Evolutionary conservation across 2,113 vertebrate genomes (phyloP).

Genomic region (Emydura subglobosa): DNA sequence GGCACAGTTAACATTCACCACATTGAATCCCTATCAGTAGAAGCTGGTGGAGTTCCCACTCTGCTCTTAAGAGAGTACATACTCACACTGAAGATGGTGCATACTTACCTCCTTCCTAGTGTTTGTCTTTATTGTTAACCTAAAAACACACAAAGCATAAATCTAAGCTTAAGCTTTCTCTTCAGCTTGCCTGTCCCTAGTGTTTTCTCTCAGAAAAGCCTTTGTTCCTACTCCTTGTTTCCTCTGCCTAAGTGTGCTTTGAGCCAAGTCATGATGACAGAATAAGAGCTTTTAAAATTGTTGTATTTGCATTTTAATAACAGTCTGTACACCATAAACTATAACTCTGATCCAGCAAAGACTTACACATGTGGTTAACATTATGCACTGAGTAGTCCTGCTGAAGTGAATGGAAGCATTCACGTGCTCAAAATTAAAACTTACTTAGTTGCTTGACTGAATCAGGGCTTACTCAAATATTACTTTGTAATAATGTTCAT

Average conservation of each 20-base stretch:
- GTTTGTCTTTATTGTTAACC: neutral
- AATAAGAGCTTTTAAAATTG: neutral
- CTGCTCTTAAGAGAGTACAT: neutral
- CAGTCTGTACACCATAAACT: neutral
- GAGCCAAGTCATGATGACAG: neutral
- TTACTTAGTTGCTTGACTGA: neutral
- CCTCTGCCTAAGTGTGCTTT: neutral
- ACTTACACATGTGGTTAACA: neutral
- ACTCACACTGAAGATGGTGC: fast-evolving
- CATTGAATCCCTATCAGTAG: neutral
- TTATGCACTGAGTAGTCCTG: neutral
- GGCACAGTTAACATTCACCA: neutral
- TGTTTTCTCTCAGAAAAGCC: neutral
- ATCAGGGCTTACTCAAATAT: neutral
- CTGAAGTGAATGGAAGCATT: neutral
- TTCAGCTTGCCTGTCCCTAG: neutral
- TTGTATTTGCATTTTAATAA: neutral
- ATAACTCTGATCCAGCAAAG: neutral
- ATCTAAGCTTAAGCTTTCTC: neutral
- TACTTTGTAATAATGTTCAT: neutral
- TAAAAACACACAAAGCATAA: neutral
- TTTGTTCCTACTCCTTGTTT: neutral
- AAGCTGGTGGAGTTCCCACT: neutral
- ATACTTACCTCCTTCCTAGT: neutral
- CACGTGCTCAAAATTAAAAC: neutral